Evolutionary conservation across 2,797 vertebrate species (phyloP), one percentile per base, ranked within the genome.

Genomic region (Sus cebifrons): DNA sequence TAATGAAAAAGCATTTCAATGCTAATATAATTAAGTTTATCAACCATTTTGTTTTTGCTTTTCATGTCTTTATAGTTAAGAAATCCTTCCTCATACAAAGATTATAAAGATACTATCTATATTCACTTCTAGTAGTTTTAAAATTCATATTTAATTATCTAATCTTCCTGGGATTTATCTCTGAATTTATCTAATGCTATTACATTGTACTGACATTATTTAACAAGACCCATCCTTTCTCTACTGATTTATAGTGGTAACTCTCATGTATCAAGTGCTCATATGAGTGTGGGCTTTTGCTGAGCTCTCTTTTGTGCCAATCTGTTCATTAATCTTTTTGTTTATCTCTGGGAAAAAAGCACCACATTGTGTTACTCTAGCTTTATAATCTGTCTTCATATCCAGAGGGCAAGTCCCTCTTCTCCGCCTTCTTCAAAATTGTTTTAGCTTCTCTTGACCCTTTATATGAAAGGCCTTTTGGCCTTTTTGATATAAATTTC

Each of bases 61-160:
- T 58, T 71, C 32, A 17, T 49, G 18, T 56, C 52, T 78, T 89
- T 62, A 88, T 65, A 27, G 84, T 92, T 78, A 86, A 32, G 36
- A 89, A 96, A 91, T 67, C 36, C 11, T 81, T 64, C 32, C 29
- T 3, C 75, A 21, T 17, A 25, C 29, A 77, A 73, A 79, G 23
- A 86, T 67, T 77, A 36, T 65, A 44, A 86, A 95, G 23, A 74
- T 74, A 86, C 49, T 93, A 71, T 36, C n/a, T 44, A 44, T 62
- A 44, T 84, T 74, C 44, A 93, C 12, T 71, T 85, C 20, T n/a
- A 82, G 64, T 15, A 29, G 32, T 84, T 94, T 86, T 67, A 52
- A 78, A 95, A 40, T 92, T 89, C 49, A 64, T 78, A 68, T 73
- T 79, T 79, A 73, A 94, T 58, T 94, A 20, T 75, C 77, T 75